Evolutionary conservation across 2,797 vertebrate species (phyloP), one percentile per base, ranked within the genome.

Genomic region (Botia kubotai): DNA sequence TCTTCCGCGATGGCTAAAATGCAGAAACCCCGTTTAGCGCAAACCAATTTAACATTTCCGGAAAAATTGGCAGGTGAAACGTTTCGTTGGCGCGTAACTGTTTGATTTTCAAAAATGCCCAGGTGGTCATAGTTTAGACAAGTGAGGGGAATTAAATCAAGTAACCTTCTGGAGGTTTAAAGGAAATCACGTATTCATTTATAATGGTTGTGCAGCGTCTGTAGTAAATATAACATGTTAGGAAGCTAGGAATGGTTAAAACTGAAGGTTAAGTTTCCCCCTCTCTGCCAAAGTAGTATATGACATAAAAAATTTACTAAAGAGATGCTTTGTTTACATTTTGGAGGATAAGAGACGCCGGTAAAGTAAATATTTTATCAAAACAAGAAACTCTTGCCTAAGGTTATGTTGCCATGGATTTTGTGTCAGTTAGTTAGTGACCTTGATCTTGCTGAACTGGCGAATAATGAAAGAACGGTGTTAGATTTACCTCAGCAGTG

Each of bases 321-420:
- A 58, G 43, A 63, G 63, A 46, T 26, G 50, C 62, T 79, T 75
- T 82, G 67, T 87, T 77, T 80, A 78, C 53, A 72, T 75, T 78
- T 73, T 80, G 21, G 67, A 77, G 75, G 68, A 82, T 77, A 58
- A 82, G 58, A 77, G 68, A 57, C 65, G 17, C 33, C 62, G 67
- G 74, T 75, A 85, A 82, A 83, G 75, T 68, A 52, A 76, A 82
- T 82, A 77, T 77, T 62, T 72, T 52, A 79, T 79, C 58, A 66
- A 72, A 72, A 83, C 60, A 62, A 65, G 29, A 48, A 72, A 53
- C 13, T 62, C 39, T 80, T 72, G 65, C 79, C 77, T 63, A 67
- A 85, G 80, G 80, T 82, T 77, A 75, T 79, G 16, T 72, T 62
- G 60, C 29, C 52, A 83, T 83, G 29, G 67, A 58, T 83, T 81